A percentile compares a stretch with the other conserved stretches of the same genome.
phyloP scores from a whole-genome alignment of 1,140 invertebrate species.

The Caenorhabditis tropicalis region DNA sequence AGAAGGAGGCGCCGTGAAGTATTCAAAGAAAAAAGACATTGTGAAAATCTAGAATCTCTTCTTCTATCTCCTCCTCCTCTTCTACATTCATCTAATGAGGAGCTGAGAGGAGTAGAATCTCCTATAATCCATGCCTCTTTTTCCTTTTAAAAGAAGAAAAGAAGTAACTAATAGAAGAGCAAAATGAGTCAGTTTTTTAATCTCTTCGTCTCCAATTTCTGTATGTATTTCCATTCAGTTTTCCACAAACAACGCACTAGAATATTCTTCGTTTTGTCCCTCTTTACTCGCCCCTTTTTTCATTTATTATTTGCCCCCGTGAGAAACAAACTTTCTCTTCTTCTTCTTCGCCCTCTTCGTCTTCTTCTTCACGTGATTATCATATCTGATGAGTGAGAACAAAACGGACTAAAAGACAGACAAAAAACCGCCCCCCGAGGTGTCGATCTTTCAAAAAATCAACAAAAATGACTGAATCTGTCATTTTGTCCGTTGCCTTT shows the following conservation, averaged over 20 bases:
- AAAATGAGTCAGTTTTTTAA: neutral
- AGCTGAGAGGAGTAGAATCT: neutral
- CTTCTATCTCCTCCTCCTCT: neutral
- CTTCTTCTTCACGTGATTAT: constrained; percentile 43
- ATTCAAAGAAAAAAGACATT: neutral
- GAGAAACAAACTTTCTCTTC: constrained; percentile 4
- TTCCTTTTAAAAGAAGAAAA: neutral
- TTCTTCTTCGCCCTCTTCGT: neutral
- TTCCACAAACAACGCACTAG: constrained; percentile 22
- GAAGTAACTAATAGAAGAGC: neutral
- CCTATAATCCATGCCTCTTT: neutral
- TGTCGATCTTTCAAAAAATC: neutral
- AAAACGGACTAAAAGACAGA: neutral
- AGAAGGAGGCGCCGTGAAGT: neutral
- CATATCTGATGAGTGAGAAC: neutral
- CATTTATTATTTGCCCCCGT: constrained; percentile 41
- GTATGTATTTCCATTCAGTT: neutral
- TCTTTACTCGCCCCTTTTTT: neutral
- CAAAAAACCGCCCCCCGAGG: constrained; percentile 1
- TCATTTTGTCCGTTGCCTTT: neutral
- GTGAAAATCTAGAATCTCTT: constrained; percentile 7
- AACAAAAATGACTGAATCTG: neutral
- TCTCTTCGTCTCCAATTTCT: neutral
- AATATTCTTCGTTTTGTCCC: constrained; percentile 20
- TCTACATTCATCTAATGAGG: neutral